Evolutionary conservation across 2,797 vertebrate genomes (phyloP), one percentile per base, ranked within the genome.

Genomic region (Argyrosomus regius): DNA sequence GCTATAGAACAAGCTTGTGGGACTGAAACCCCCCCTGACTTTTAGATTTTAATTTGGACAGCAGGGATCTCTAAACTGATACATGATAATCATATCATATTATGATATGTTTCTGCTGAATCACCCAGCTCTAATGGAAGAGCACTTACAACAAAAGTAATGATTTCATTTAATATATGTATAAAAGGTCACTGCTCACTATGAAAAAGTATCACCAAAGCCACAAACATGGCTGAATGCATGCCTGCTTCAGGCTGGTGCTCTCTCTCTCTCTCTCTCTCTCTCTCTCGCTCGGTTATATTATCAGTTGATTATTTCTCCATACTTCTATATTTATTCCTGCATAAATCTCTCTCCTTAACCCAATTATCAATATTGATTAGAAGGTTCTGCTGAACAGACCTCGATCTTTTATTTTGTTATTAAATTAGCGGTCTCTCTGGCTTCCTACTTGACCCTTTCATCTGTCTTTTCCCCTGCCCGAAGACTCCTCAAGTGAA

Each of bases 361-460:
- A 82, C 52, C 75, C 54, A 73, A 73, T 81, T 58, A 81, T 75
- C 49, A 73, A 56, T 80, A 87, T 67, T 62, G 82, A 91, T 81
- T 11, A 22, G 54, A 43, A 35, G 35, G 43, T 67, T 68, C 39
- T 64, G 59, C 62, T n/a, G 31, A 71, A 52, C 71, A 62, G 57
- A 46, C 59, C 59, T 71, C 60, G 66, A 84, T 75, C 14, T 62
- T 64, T 73, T 63, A 48, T 68, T 9, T 65, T 62, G 26, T 78
- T 72, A 84, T 81, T 61, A 71, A 64, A 78, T 78, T 16, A 77
- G 41, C n/a, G 41, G 50, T 56, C 63, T 84, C 26, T 52, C 50
- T 24, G 13, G 28, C 69, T 69, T 63, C 57, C 64, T 67, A 52
- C 10, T 57, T 77, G 62, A 57, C 4, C 75, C 49, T 41, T 56